These are phyloP conservation scores for Ameiurus melas DNA, from an alignment of 2,113 vertebrate species.

Conservation along the genomic window DNA sequence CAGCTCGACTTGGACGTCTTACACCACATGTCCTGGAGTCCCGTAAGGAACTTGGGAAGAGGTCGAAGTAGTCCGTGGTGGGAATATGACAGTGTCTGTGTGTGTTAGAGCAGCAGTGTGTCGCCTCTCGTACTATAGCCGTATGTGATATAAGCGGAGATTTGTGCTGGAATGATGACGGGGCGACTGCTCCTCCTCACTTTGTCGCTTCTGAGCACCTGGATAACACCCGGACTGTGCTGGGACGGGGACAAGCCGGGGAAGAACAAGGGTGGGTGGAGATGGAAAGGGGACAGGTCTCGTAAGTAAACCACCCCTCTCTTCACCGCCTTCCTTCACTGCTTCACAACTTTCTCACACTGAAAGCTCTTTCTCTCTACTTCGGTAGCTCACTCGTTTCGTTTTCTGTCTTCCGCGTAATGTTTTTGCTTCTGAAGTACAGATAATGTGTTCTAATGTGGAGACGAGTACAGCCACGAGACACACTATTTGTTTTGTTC, in stretches of 20 bases:
- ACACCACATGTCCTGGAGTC: conserved; percentile 55
- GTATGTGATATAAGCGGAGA: conserved; percentile 46
- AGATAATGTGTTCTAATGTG: neutral
- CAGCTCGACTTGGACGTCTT: conserved; percentile 49
- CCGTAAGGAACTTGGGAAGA: neutral
- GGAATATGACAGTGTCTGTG: neutral
- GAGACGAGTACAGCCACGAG: neutral
- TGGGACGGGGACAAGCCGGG: conserved; percentile 70
- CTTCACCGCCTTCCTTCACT: neutral
- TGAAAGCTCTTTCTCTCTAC: neutral
- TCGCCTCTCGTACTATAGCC: conserved; percentile 35
- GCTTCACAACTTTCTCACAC: conserved; percentile 2
- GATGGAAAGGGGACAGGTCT: conserved; percentile 93
- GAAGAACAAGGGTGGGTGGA: conserved; percentile 82
- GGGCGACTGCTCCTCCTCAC: conserved; percentile 66
- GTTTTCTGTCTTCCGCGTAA: neutral
- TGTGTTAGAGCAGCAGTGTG: conserved; percentile 34
- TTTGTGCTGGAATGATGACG: conserved; percentile 71
- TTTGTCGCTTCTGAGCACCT: conserved; percentile 73
- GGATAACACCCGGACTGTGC: conserved; percentile 66
- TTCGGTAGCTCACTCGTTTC: neutral
- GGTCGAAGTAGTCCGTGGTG: neutral
- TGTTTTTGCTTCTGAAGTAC: neutral
- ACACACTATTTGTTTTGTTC: neutral
- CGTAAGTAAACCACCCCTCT: conserved; percentile 82